Evolutionary conservation across 1,140 invertebrate species (phyloP).

Genomic region (Eueides isabella): DNA sequence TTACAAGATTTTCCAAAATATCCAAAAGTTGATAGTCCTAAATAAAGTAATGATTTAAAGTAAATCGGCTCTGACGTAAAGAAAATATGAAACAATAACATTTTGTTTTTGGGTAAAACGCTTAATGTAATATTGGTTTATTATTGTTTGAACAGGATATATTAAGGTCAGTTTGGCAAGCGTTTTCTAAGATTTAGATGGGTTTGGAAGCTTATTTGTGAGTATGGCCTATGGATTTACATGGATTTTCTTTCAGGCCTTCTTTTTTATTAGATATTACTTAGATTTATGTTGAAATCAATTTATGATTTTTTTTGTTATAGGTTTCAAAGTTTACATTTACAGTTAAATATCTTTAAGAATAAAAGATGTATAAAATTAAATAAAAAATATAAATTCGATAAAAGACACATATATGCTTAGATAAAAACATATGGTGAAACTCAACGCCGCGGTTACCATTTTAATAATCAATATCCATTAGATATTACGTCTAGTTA

Average conservation of each 20-base stretch:
- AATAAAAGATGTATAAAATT: background rate
- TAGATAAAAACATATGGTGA: no score
- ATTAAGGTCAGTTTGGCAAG: constrained; percentile 31
- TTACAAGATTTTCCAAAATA: no score
- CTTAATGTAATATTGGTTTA: constrained; percentile 45
- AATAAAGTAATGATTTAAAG: constrained; percentile 6
- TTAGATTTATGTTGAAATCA: constrained; percentile 1
- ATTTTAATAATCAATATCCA: background rate
- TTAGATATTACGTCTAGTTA: background rate
- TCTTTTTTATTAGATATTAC: background rate
- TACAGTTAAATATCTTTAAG: no score
- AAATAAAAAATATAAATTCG: no score
- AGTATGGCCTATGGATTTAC: constrained; percentile 21
- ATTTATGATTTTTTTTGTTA: background rate
- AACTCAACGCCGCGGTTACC: no score
- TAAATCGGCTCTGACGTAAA: constrained; percentile 23
- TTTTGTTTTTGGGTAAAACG: constrained; percentile 28
- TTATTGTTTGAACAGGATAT: constrained; percentile 50
- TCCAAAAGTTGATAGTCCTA: background rate
- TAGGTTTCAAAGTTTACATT: no score
- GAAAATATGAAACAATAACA: constrained; percentile 29
- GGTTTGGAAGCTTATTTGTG: constrained; percentile 30
- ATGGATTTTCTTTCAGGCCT: background rate
- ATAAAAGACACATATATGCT: no score
- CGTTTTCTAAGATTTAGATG: constrained; percentile 44